Conservation (phyloP, 2,888 invertebrate genomes). For the Andrena chrysosceles region DNA sequence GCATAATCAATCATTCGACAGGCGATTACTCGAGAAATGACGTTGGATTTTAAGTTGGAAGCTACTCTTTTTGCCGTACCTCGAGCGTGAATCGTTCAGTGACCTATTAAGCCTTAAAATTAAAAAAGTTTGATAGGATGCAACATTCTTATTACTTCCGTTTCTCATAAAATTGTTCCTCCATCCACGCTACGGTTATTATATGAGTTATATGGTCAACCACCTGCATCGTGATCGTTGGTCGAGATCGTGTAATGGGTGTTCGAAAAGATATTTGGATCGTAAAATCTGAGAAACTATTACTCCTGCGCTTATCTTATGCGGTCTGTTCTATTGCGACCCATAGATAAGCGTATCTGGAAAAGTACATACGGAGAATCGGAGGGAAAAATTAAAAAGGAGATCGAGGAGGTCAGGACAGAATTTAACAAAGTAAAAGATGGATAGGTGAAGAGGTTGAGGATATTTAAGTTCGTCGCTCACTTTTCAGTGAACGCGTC, state of each 20-base stretch:
- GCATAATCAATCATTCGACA: too few species aligned
- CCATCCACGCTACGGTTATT: neutral
- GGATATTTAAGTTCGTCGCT: neutral
- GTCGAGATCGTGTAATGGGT: neutral
- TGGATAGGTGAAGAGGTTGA: neutral
- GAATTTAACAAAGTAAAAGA: neutral
- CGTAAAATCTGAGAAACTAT: neutral
- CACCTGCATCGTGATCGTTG: neutral
- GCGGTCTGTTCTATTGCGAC: neutral
- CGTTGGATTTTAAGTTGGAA: neutral
- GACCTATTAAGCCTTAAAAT: conserved; percentile 4
- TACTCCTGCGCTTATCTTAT: neutral
- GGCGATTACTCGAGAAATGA: neutral
- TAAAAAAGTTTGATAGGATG: conserved; percentile 10
- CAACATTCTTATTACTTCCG: conserved; percentile 10
- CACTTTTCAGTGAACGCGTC: neutral
- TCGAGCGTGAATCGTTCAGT: neutral
- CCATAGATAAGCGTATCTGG: neutral
- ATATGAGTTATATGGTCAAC: conserved; percentile 13
- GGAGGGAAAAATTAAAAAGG: neutral
- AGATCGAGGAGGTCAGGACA: neutral
- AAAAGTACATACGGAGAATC: neutral
- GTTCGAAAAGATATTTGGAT: neutral
- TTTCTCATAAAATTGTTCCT: conserved; percentile 9
- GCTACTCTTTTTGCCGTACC: neutral